Base-by-base conservation (phyloP, 2,113 vertebrate species). In the Eleginops maclovinus region DNA sequence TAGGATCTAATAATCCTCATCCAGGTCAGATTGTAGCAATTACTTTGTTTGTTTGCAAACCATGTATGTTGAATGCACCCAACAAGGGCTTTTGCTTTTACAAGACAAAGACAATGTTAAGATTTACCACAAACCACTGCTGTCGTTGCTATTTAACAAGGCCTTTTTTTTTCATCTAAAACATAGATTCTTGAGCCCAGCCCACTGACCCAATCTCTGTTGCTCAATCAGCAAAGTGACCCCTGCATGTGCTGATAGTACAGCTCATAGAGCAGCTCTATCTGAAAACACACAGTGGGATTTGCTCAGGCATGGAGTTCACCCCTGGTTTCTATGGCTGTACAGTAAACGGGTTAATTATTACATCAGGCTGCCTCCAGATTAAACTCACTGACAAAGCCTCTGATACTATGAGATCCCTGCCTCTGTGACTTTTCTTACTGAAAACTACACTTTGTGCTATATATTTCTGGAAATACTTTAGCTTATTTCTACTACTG, bases 181-280 rank as follows among this genome's bases (percentile, higher is more conserved):
- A 40, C 54, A 41, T 43, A 26, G 55, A 46, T 64, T 9, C 2
- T 60, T 47, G 21, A 78, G 14, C 28, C 40, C 67, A n/a, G 24
- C 41, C 43, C 24, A 62, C 28, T 15, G 26, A 71, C 61, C 68
- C 53, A 78, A 87, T 87, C 89, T 76, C 56, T 26, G 85, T 81
- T 80, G 55, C 61, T 73, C 87, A 93, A 83, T 93, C 88, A 79
- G 83, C 87, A 87, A 88, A 83, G 88, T 92, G 87, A 90, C 91
- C 89, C 75, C 66, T 77, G 79, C 13, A 0, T 53, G 65, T 53
- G 4, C 82, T 80, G 77, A 91, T 83, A 77, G 61, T 3, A 17
- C 62, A 22, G 55, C 78, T 75, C 80, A 43, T 55, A 63, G 50
- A 82, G 15, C 59, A 17, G 64, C 77, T 79, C 75, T 88, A 90